Evolutionary conservation across 2,888 invertebrate genomes (phyloP).

Genomic region (Venusia cambrica): DNA sequence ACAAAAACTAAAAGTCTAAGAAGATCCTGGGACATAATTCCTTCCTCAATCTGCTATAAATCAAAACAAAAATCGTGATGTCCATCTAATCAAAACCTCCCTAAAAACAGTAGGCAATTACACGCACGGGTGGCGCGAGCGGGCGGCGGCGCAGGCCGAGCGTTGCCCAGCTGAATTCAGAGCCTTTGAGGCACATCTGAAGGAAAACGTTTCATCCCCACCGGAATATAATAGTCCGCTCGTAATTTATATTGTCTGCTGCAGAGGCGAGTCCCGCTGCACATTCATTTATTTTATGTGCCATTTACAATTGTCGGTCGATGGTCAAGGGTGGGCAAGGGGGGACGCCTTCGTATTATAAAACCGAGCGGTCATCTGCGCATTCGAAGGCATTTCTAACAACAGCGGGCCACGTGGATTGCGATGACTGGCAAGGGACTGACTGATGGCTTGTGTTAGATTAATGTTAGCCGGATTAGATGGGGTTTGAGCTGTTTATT

Average conservation of each 20-base stretch:
- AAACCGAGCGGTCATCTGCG: constrained; percentile 82
- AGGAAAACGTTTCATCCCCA: constrained; percentile 79
- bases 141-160: constrained; percentile 28
- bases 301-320: constrained; percentile 83
- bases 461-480: constrained; percentile 39
- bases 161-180: constrained; percentile 47
- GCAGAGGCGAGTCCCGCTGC: constrained; percentile 81
- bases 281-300: constrained; percentile 83
- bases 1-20: too few species aligned
- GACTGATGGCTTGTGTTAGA: constrained; percentile 68
- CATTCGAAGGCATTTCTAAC: constrained; percentile 78
- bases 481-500: constrained; percentile 16
- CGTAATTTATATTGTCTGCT: constrained; percentile 83
- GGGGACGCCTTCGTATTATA: constrained; percentile 78
- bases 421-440: constrained; percentile 63
- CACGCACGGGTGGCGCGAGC: constrained; percentile 63
- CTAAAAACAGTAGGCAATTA: constrained; percentile 63
- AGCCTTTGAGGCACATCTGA: constrained; percentile 64
- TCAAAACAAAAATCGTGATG: constrained; percentile 24
- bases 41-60: too few species aligned
- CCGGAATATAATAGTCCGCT: constrained; percentile 81
- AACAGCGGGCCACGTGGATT: constrained; percentile 66
- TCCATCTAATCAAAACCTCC: constrained; percentile 53
- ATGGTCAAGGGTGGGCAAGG: constrained; percentile 79
- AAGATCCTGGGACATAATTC: too few species aligned